Evolutionary conservation across 2,888 invertebrate species (phyloP).

Genomic region (Pilophorus perplexus): DNA sequence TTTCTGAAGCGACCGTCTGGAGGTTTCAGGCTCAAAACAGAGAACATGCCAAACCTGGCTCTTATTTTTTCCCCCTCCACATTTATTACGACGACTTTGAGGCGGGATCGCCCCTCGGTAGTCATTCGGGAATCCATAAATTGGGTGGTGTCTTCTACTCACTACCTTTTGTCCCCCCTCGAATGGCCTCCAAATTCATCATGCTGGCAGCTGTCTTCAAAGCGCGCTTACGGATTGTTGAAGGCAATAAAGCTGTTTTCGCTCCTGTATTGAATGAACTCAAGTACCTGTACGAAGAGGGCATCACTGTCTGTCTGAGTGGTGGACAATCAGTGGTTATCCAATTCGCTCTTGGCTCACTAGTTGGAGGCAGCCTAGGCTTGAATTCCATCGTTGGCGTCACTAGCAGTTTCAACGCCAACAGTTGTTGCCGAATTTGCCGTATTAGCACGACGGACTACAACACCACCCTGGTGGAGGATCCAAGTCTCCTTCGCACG

Average conservation of each 20-base stretch:
- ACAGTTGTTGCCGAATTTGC: not conserved
- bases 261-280: not conserved
- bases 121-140: constrained; percentile 1
- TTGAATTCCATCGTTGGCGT: not conserved
- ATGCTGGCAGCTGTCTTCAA: not conserved
- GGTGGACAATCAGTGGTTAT: not conserved
- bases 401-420: not conserved
- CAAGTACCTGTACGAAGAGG: not conserved
- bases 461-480: not conserved
- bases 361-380: not conserved
- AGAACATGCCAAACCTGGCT: not conserved
- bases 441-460: not conserved
- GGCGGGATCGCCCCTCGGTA: not conserved
- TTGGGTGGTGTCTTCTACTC: not conserved
- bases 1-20: not conserved
- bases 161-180: not conserved
- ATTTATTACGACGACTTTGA: not conserved
- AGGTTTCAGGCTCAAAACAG: not conserved
- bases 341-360: not conserved
- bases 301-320: not conserved
- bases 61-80: not conserved
- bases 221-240: not conserved
- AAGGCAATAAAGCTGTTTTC: not conserved
- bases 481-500: not conserved
- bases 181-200: not conserved